These are phyloP conservation scores for Telmatherina bonti DNA, from an alignment of 2,797 vertebrate species.

Conservation along the genomic window DNA sequence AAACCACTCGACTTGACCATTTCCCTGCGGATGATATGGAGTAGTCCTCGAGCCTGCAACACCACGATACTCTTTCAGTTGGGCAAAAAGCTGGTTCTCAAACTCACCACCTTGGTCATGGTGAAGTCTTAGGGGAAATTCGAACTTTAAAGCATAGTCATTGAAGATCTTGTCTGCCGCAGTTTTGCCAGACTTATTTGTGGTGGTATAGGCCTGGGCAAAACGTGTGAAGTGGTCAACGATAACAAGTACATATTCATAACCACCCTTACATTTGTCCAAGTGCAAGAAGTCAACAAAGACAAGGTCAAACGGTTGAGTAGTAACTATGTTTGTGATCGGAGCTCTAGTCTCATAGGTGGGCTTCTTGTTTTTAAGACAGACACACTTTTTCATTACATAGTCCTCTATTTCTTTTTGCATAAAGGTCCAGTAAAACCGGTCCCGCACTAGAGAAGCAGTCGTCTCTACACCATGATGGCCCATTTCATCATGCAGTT, in stretches of 20 bases:
- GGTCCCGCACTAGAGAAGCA: not conserved
- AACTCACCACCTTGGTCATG: no score
- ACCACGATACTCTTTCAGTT: no score
- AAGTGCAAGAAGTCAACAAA: not conserved
- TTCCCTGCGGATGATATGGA: constrained; percentile 8
- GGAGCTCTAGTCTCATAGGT: not conserved
- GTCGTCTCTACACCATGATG: not conserved
- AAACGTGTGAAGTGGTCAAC: not conserved
- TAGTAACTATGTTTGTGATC: not conserved
- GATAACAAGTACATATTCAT: not conserved
- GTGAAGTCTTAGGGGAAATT: no score
- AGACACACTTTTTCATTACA: not conserved
- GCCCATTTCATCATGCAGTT: not conserved
- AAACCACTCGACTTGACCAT: not conserved
- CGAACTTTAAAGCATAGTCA: no score
- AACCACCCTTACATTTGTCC: not conserved
- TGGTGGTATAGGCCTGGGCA: not conserved
- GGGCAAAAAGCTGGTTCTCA: no score
- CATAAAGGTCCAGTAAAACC: not conserved
- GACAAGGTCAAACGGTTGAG: not conserved
- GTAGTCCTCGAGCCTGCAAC: no score
- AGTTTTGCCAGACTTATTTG: not conserved
- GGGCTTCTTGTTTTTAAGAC: not conserved
- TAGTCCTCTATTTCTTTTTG: not conserved
- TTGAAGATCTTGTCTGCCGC: no score